These are phyloP conservation scores for Herpetotheres cachinnans DNA, from an alignment of 2,113 vertebrate species.

Conservation along the genomic window DNA sequence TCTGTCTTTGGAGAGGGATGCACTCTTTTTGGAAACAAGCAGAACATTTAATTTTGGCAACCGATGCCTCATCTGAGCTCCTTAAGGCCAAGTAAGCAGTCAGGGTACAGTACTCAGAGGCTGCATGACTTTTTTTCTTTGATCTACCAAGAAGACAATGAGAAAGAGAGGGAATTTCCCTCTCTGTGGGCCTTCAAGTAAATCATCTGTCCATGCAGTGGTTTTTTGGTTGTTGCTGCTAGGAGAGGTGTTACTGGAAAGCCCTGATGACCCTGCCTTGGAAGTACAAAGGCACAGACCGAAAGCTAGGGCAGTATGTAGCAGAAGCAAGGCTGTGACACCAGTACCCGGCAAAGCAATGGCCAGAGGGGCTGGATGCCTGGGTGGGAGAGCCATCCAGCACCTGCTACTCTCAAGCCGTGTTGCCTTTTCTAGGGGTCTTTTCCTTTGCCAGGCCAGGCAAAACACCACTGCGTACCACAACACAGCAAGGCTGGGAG, in stretches of 20 bases:
- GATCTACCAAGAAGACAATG: neutral
- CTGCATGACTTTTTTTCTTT: neutral
- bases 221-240: neutral
- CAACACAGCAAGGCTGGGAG: neutral
- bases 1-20: too few relatives aligned
- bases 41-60: neutral
- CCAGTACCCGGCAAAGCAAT: accelerated
- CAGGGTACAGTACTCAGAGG: neutral
- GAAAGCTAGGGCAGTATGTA: neutral
- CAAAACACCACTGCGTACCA: neutral
- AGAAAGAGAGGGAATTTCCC: neutral
- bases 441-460: neutral
- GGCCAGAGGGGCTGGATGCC: neutral
- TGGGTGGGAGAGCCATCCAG: neutral
- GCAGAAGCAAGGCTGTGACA: neutral
- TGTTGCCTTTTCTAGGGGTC: neutral
- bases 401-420: neutral
- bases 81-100: neutral
- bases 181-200: neutral
- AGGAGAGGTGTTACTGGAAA: neutral
- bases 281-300: neutral
- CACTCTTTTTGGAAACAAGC: neutral
- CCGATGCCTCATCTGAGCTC: neutral
- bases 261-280: neutral
- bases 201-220: neutral